Conservation (phyloP, 2,113 vertebrate genomes). For the Sinocyclocheilus grahami region DNA sequence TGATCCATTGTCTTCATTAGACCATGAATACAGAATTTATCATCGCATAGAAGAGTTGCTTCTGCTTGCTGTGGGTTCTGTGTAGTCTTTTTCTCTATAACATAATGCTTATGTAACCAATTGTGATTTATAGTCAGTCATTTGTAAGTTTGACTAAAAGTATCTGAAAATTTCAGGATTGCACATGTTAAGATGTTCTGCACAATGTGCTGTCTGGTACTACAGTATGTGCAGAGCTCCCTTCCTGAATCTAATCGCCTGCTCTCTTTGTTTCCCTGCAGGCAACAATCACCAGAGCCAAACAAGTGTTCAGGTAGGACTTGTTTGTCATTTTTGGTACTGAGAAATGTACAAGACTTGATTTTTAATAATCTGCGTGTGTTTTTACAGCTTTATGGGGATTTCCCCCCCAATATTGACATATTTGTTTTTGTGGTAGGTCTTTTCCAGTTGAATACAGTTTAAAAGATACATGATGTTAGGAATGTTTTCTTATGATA, state of each 20-base stretch:
- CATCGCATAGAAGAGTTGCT: background rate
- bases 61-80: background rate
- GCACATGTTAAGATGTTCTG: background rate
- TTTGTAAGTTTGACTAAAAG: background rate
- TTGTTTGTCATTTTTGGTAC: background rate
- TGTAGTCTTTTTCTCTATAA: background rate
- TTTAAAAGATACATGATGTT: background rate
- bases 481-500: background rate
- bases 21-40: background rate
- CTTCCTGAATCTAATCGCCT: slow-evolving; percentile 3
- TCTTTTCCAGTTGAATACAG: background rate
- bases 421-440: background rate
- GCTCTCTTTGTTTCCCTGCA: slow-evolving; percentile 37
- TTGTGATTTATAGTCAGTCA: background rate
- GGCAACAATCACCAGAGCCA: slow-evolving; percentile 32
- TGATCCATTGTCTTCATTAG: background rate
- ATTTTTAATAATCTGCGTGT: background rate
- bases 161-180: background rate
- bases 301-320: slow-evolving; percentile 44
- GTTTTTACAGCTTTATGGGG: background rate
- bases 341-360: background rate
- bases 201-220: background rate
- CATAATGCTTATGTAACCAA: background rate
- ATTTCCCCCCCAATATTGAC: background rate
- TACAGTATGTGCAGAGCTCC: background rate